phyloP scores from a whole-genome alignment of 2,113 vertebrate species.

The Ceyx margarethae region DNA sequence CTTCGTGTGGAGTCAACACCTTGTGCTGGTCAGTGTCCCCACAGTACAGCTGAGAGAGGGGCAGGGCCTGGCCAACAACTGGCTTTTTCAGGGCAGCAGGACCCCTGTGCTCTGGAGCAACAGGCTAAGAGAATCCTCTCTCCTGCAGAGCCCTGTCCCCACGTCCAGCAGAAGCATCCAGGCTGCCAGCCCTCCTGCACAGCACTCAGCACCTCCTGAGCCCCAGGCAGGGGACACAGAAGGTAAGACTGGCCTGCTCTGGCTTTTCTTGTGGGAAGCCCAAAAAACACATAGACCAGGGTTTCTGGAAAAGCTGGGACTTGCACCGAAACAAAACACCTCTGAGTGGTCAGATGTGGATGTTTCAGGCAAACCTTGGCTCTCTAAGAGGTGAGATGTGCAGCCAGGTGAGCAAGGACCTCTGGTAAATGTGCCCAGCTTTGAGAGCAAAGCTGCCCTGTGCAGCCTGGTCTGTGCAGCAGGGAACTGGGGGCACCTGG shows the following conservation, averaged over 20 bases:
- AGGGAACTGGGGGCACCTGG: background rate
- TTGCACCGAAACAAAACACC: background rate
- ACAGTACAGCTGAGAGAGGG: background rate
- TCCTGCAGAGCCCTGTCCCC: background rate
- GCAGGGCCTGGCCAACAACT: background rate
- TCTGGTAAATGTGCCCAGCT: background rate
- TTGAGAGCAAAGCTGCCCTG: too few relatives aligned
- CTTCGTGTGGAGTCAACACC: too few relatives aligned
- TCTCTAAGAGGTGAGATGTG: background rate
- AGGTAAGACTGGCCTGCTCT: background rate
- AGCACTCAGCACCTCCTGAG: background rate
- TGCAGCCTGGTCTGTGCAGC: rapidly evolving
- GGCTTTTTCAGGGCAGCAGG: background rate
- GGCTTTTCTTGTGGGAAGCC: background rate
- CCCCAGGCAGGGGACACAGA: background rate
- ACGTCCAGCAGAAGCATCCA: rapidly evolving
- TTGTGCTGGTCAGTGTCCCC: rapidly evolving
- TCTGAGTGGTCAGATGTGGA: background rate
- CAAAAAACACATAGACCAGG: background rate
- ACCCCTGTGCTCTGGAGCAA: background rate
- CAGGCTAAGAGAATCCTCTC: background rate
- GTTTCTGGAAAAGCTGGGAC: background rate
- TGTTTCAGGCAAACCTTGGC: background rate
- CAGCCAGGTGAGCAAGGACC: background rate
- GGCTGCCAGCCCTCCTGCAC: background rate